Percentiles rank a stretch among this genome's conserved stretches.
Evolutionary conservation across 2,888 invertebrate species (phyloP).

Genomic region (Dendrolimus pini): DNA sequence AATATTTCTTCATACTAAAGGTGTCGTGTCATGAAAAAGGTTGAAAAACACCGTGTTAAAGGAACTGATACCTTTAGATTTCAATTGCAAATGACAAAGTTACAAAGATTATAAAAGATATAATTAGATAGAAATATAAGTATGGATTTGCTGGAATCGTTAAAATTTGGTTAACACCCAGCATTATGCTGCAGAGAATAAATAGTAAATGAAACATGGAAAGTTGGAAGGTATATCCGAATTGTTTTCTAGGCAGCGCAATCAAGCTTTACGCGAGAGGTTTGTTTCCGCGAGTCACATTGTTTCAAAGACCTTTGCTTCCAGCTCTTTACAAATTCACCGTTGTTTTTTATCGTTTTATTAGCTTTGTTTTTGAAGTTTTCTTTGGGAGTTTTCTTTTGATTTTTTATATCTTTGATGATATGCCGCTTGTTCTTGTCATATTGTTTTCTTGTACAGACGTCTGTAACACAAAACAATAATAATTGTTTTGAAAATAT

Average conservation of each 20-base stretch:
- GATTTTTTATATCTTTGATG: slow-evolving; percentile 50
- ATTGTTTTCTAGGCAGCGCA: slow-evolving; percentile 34
- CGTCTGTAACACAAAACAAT: slow-evolving; percentile 20
- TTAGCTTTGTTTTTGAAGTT: slow-evolving; percentile 56
- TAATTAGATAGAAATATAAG: too few species aligned
- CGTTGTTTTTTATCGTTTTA: slow-evolving; percentile 56
- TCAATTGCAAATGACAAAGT: too few species aligned
- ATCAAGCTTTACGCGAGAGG: slow-evolving; percentile 32
- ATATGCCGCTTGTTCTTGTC: slow-evolving; percentile 18
- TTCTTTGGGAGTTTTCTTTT: slow-evolving; percentile 40
- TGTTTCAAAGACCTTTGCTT: slow-evolving; percentile 51
- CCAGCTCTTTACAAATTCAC: slow-evolving; percentile 49
- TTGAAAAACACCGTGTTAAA: too few species aligned
- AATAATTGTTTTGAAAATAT: slow-evolving; percentile 1
- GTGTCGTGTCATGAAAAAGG: too few species aligned
- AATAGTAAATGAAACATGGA: slow-evolving; percentile 13
- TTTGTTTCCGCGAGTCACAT: slow-evolving; percentile 42
- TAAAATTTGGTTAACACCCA: neutral
- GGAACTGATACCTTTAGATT: too few species aligned
- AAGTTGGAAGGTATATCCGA: slow-evolving; percentile 30
- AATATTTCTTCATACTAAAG: too few species aligned
- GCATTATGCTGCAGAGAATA: slow-evolving; percentile 1
- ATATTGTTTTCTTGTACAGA: slow-evolving; percentile 17
- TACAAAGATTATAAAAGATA: too few species aligned
- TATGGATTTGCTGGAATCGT: too few species aligned